These are phyloP conservation scores for Actinopyga echinites DNA, from an alignment of 53 echinoderm and acorn worm genomes.

Conservation along the genomic window DNA sequence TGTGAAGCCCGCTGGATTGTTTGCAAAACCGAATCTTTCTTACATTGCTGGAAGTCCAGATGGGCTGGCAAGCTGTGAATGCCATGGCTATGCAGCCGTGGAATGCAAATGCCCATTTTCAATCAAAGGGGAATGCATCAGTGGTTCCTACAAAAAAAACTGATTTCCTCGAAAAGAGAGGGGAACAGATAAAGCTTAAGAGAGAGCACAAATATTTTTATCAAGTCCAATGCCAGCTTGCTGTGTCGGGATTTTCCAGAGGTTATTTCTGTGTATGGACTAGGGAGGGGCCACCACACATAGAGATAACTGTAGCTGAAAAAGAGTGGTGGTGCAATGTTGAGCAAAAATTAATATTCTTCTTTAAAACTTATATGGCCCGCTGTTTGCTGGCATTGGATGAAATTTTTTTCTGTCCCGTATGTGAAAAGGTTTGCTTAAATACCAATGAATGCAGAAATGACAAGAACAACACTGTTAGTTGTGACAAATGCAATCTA, in stretches of 20 bases:
- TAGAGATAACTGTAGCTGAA: background rate
- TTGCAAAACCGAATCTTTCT: background rate
- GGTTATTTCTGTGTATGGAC: slow-evolving; percentile 20
- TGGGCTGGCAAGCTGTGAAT: background rate
- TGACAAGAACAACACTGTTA: background rate
- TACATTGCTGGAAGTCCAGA: slow-evolving; percentile 2
- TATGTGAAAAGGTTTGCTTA: slow-evolving; percentile 5
- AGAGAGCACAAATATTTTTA: background rate
- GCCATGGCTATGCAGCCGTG: background rate
- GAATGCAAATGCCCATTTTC: background rate
- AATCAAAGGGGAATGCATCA: background rate
- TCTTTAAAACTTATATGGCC: background rate
- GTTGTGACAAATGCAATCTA: background rate
- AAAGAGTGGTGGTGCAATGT: background rate
- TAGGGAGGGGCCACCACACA: background rate
- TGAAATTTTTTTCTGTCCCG: slow-evolving; percentile 1
- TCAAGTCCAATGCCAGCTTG: slow-evolving; percentile 12
- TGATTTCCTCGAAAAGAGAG: background rate
- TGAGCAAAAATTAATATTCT: background rate
- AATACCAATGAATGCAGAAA: slow-evolving; percentile 3
- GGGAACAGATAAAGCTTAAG: background rate
- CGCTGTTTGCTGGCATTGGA: background rate
- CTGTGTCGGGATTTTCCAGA: background rate
- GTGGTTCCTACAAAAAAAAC: background rate
- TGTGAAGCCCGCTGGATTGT: background rate